Base-by-base conservation (phyloP, 2,888 invertebrate species). In the Apodemia mormo region DNA sequence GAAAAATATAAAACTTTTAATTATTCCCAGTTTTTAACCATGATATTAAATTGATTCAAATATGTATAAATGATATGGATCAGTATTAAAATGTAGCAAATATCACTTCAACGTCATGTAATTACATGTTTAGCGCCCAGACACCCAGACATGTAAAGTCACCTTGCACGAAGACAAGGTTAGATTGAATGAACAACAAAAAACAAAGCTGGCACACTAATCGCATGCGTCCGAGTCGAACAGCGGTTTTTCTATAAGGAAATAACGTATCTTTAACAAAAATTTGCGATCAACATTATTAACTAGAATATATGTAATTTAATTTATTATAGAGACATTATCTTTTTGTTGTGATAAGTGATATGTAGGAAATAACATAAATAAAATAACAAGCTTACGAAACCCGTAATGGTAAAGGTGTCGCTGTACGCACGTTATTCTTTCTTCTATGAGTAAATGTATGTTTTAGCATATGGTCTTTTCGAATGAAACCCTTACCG, bases 381-480 rank as follows among this genome's bases (percentile, higher is more conserved):
- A n/a, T n/a, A n/a, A n/a, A n/a, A n/a, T n/a, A n/a, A n/a, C n/a
- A 29, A 49, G 54, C 29, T 65, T 65, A 65, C 65, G 61, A 61
- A 33, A 61, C 61, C 68, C 65, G 52, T 65, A 69, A 79, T 66
- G 80, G 76, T 67, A 85, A 79, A 43, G 89, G 82, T 33, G 83
- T 78, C 43, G 85, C 81, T 56, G 88, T 79, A 71, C 91, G 88
- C 71, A 87, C 81, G 74, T 86, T 90, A 81, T 61, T 61, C 61
- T 95, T 96, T 84, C 95, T 95, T 69, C 94, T 94, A 89, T 98
- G 98, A 68, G 97, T 97, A 78, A 96, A 96, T 78, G 95, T 94
- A 86, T 97, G 97, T 86, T 98, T 97, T 76, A 97, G 94, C 97
- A 98, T 97, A 88, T 98, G 98, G 90, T 98, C 98, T 88, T 97